phyloP scores from a whole-genome alignment of 2,113 vertebrate genomes.

The Elephas maximus region DNA sequence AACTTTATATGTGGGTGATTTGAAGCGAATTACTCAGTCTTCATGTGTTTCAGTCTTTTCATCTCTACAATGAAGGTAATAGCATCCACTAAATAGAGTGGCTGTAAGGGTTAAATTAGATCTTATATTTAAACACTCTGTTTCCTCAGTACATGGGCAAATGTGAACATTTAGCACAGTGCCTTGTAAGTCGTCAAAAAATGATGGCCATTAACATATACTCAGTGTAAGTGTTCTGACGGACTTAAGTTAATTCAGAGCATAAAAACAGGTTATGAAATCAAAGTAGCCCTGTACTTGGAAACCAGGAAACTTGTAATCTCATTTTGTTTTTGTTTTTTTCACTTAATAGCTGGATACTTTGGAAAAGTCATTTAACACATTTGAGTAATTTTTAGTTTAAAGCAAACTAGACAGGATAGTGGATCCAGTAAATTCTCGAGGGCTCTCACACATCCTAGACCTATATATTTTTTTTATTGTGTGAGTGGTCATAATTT shows the following conservation, averaged over 20 bases:
- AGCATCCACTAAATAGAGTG: too few relatives aligned
- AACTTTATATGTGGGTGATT: not conserved
- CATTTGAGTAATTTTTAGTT: not conserved
- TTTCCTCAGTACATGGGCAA: too few relatives aligned
- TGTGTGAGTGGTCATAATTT: not conserved
- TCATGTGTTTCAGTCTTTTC: too few relatives aligned
- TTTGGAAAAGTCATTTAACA: not conserved
- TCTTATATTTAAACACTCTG: too few relatives aligned
- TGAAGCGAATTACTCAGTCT: not conserved
- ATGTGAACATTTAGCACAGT: not conserved
- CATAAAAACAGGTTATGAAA: not conserved
- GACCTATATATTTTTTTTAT: not conserved
- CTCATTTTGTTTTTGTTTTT: constrained; percentile 1
- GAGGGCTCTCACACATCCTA: not conserved
- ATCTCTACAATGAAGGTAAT: too few relatives aligned
- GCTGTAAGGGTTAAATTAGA: too few relatives aligned
- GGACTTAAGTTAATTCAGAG: constrained; percentile 44
- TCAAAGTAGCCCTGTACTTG: not conserved
- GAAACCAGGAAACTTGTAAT: constrained; percentile 27
- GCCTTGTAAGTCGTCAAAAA: not conserved
- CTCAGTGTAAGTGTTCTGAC: not conserved
- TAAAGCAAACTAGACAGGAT: not conserved
- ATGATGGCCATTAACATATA: not conserved
- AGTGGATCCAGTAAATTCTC: not conserved
- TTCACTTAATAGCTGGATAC: not conserved